phyloP scores from a whole-genome alignment of 1,140 invertebrate species.

The Trachymyrmex septentrionalis region DNA sequence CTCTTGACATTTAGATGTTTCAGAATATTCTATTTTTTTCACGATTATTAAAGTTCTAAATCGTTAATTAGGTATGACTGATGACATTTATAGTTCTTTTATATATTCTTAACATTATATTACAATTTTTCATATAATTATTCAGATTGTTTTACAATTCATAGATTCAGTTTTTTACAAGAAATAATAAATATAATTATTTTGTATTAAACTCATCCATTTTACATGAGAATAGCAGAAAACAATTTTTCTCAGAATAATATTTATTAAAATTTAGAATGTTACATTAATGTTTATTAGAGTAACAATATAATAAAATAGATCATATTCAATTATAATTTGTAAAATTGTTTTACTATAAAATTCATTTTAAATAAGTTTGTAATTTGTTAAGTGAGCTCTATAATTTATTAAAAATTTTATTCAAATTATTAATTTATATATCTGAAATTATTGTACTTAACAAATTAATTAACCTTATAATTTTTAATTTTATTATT shows the following conservation, averaged over 20 bases:
- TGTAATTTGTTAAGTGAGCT: neutral
- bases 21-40: neutral
- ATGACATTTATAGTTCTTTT: neutral
- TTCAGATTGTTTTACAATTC: neutral
- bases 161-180: neutral
- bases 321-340: constrained; percentile 20
- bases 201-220: neutral
- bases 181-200: constrained; percentile 15
- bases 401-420: constrained; percentile 1
- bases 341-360: neutral
- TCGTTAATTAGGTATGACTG: neutral
- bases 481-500: constrained; percentile 7
- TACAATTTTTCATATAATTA: constrained; percentile 23
- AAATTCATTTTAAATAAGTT: constrained; percentile 8
- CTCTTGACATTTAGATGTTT: neutral
- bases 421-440: neutral
- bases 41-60: neutral
- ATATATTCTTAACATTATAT: constrained; percentile 12
- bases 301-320: constrained; percentile 4
- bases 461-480: constrained; percentile 2
- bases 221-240: neutral
- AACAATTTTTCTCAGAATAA: constrained; percentile 5
- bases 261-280: constrained; percentile 1
- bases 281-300: neutral
- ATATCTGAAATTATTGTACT: neutral